These are phyloP conservation scores for Oedothorax gibbosus DNA, from an alignment of 1,140 invertebrate genomes.

Conservation along the genomic window DNA sequence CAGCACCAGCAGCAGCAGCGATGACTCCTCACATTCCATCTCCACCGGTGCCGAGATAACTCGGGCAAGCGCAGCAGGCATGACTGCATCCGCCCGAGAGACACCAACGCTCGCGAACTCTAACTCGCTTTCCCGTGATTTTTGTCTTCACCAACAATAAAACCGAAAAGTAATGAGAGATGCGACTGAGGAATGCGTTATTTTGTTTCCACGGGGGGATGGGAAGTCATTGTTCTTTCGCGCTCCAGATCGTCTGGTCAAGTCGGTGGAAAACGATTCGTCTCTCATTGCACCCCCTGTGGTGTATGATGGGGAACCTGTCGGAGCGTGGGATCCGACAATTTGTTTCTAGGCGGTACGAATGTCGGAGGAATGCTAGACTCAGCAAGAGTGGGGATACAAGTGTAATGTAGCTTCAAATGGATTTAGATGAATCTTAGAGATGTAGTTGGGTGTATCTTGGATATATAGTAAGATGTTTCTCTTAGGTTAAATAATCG, in stretches of 20 bases:
- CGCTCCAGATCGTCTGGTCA: slow-evolving; percentile 2
- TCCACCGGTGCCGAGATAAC: slow-evolving; percentile 48
- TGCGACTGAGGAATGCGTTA: slow-evolving; percentile 43
- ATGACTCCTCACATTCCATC: slow-evolving; percentile 56
- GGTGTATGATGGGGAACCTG: slow-evolving; percentile 29
- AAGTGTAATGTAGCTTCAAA: neutral
- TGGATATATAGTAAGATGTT: too few species aligned
- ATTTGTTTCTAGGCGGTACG: slow-evolving; percentile 26
- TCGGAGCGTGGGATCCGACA: slow-evolving; percentile 5
- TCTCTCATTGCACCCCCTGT: slow-evolving; percentile 20
- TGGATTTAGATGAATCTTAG: neutral
- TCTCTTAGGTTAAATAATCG: too few species aligned
- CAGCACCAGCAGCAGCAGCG: neutral
- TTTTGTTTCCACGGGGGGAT: slow-evolving; percentile 39
- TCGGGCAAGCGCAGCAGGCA: slow-evolving; percentile 44
- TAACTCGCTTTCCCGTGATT: neutral
- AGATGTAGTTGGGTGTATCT: neutral
- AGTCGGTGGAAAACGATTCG: slow-evolving; percentile 44
- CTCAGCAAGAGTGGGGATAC: slow-evolving; percentile 2
- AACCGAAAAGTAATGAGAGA: slow-evolving; percentile 49
- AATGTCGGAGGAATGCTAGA: slow-evolving; percentile 49
- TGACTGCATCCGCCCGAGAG: slow-evolving; percentile 48
- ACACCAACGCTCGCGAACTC: slow-evolving; percentile 1
- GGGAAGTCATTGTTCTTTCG: slow-evolving; percentile 50
- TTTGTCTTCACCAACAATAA: slow-evolving; percentile 31